Conservation (phyloP, 2,113 vertebrate species). For the Piprites chloris region DNA sequence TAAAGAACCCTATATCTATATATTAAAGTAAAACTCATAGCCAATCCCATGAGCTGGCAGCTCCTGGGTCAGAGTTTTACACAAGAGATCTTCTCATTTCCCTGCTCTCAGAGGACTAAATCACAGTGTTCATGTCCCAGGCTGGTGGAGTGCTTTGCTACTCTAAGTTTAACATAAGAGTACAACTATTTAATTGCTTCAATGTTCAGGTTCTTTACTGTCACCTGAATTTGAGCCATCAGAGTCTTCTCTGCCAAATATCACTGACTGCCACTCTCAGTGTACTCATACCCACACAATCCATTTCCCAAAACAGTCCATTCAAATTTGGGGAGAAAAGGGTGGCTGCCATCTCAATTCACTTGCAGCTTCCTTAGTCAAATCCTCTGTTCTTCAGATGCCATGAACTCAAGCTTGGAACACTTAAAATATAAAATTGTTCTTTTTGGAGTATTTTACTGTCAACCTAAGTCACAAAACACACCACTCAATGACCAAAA, state of each 20-base stretch:
- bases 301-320: background rate
- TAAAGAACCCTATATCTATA: no score
- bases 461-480: background rate
- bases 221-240: background rate
- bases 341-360: fast-evolving
- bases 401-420: background rate
- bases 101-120: background rate
- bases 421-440: background rate
- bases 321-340: background rate
- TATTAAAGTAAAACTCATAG: no score
- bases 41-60: no score
- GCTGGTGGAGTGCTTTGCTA: background rate
- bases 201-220: background rate
- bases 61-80: no score
- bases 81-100: background rate
- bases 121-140: fast-evolving
- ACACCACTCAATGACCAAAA: background rate
- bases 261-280: background rate
- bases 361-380: background rate
- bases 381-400: background rate
- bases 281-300: fast-evolving
- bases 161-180: background rate
- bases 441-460: background rate
- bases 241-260: background rate
- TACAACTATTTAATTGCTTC: background rate